Percentiles rank a stretch among this genome's conserved stretches.
These are phyloP conservation scores for Orussus abietinus DNA, from an alignment of 1,140 invertebrate genomes.

Conservation along the genomic window DNA sequence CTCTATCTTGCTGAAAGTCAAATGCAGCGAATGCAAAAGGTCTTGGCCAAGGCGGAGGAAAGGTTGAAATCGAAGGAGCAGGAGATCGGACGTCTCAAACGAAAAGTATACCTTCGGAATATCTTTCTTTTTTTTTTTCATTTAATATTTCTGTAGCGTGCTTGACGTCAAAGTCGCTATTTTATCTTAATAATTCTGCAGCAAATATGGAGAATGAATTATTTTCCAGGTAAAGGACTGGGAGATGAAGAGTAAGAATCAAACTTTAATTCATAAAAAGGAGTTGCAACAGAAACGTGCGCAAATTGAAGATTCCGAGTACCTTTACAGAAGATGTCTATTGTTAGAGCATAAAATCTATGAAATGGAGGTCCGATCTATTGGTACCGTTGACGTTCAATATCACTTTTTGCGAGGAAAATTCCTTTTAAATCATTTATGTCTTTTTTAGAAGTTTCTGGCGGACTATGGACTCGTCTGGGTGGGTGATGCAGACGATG, in stretches of 20 bases:
- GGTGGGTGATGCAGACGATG: conserved; percentile 28
- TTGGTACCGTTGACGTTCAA: too few relatives aligned
- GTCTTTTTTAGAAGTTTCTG: conserved; percentile 34
- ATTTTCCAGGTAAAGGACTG: conserved; percentile 32
- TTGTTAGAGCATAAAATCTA: conserved; percentile 34
- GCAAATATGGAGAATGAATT: neutral
- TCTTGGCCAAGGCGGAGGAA: conserved; percentile 32
- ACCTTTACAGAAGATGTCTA: conserved; percentile 34
- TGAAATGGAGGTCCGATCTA: conserved; percentile 42
- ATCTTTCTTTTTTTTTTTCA: conserved; percentile 7
- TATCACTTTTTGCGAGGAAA: conserved; percentile 3
- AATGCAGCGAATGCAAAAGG: conserved; percentile 33
- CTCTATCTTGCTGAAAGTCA: conserved; percentile 32
- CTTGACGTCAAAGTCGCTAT: neutral
- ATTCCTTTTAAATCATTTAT: conserved; percentile 11
- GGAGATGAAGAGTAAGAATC: conserved; percentile 27
- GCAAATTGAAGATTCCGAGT: conserved; percentile 33
- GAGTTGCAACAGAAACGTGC: conserved; percentile 23
- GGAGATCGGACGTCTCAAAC: conserved; percentile 36
- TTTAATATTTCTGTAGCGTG: neutral
- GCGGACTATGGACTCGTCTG: conserved; percentile 41
- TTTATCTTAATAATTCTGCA: neutral
- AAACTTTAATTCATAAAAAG: conserved; percentile 27
- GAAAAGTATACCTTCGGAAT: conserved; percentile 30
- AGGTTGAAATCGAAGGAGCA: conserved; percentile 33